Evolutionary conservation across 2,888 invertebrate genomes (phyloP).

Genomic region (Scaeva pyrastri): DNA sequence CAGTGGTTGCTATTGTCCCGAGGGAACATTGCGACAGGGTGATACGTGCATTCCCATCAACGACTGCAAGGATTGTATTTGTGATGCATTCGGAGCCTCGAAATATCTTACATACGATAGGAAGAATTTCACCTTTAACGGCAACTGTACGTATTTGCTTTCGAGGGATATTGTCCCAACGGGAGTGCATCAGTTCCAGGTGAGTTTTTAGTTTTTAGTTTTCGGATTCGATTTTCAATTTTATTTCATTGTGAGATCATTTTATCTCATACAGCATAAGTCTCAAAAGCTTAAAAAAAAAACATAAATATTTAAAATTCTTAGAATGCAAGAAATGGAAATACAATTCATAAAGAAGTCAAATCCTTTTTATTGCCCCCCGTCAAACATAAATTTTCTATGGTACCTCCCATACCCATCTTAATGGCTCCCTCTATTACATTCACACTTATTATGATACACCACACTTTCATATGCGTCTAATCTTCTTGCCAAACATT

Average conservation of each 20-base stretch:
- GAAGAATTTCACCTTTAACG: constrained; percentile 90
- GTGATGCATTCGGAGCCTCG: constrained; percentile 91
- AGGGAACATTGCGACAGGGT: constrained; percentile 88
- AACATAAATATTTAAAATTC: too few species aligned
- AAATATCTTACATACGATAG: constrained; percentile 94
- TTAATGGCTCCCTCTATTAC: neutral
- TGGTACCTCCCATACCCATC: neutral
- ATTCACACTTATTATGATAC: neutral
- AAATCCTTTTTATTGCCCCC: constrained; percentile 53
- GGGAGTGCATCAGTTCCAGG: constrained; percentile 83
- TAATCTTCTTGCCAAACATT: constrained; percentile 33
- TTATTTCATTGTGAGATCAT: constrained; percentile 82
- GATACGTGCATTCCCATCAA: constrained; percentile 88
- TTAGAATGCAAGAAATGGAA: too few species aligned
- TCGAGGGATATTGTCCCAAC: constrained; percentile 87
- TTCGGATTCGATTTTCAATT: constrained; percentile 84
- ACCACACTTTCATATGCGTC: constrained; percentile 25
- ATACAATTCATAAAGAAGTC: too few species aligned
- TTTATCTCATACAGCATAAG: too few species aligned
- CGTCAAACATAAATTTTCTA: constrained; percentile 26
- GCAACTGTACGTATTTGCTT: constrained; percentile 93
- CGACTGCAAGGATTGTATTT: constrained; percentile 91
- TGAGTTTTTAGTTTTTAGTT: constrained; percentile 77
- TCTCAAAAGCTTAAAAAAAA: too few species aligned
- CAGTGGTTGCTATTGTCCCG: constrained; percentile 94